Evolutionary conservation across 2,888 invertebrate genomes (phyloP).

Genomic region (Pilophorus perplexus): DNA sequence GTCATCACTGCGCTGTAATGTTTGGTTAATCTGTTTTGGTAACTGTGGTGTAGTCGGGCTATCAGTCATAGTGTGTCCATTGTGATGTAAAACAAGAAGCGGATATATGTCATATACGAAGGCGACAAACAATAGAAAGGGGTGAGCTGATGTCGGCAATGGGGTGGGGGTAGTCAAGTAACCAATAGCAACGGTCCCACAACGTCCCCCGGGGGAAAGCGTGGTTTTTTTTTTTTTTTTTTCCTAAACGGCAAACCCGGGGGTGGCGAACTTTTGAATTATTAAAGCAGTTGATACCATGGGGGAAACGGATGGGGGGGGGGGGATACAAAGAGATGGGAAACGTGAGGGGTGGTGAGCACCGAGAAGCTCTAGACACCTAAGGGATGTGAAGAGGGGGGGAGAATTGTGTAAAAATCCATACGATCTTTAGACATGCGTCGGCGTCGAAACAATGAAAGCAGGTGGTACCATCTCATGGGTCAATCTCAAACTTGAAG

Average conservation of each 20-base stretch:
- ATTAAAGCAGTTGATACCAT: no score
- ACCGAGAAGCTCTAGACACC: constrained; percentile 24
- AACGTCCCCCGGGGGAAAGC: constrained; percentile 19
- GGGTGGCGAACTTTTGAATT: constrained; percentile 38
- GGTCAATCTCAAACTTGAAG: constrained; percentile 2
- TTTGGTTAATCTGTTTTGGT: constrained; percentile 18
- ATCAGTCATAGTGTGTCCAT: constrained; percentile 26
- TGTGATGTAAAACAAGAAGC: constrained; percentile 22
- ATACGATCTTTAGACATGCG: constrained; percentile 44
- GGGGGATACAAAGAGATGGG: no score
- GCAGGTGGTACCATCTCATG: constrained; percentile 35
- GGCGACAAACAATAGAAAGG: constrained; percentile 15
- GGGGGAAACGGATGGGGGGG: not conserved
- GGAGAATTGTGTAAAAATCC: constrained; percentile 42
- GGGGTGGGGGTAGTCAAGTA: constrained; percentile 31
- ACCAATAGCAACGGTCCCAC: constrained; percentile 32
- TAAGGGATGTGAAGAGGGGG: constrained; percentile 17
- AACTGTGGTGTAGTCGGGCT: not conserved
- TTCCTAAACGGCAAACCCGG: constrained; percentile 2
- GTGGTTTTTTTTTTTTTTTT: constrained; percentile 7
- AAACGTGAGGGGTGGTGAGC: no score
- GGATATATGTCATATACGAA: constrained; percentile 12
- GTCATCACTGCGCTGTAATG: constrained; percentile 10
- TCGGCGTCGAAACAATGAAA: constrained; percentile 35
- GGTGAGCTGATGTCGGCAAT: not conserved